Conservation (phyloP, 2,113 vertebrate species). For the Sakesphorus luctuosus region DNA sequence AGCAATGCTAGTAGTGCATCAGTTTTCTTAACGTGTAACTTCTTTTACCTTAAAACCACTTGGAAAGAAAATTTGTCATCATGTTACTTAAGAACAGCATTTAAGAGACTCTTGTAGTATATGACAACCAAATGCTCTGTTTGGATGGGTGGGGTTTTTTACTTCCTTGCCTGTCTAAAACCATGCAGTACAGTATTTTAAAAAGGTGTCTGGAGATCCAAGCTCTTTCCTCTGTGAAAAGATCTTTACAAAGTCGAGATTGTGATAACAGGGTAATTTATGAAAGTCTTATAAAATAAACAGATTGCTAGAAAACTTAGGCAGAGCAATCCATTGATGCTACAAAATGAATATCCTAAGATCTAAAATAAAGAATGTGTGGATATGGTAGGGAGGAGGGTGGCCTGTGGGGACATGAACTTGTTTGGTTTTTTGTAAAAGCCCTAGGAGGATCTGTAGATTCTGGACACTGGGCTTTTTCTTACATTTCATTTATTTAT, state of each 20-base stretch:
- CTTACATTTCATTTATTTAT: not conserved
- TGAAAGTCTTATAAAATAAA: not conserved
- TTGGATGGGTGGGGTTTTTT: not conserved
- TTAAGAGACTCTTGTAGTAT: not conserved
- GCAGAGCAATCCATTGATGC: not conserved
- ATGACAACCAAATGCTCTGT: not conserved
- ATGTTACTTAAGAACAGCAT: not conserved
- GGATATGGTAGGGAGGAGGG: not conserved
- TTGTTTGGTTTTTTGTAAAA: not conserved
- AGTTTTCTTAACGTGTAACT: not conserved
- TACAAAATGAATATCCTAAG: not conserved
- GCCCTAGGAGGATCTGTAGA: not conserved
- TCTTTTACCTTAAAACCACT: not conserved
- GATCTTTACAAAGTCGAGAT: not conserved
- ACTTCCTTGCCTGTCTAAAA: not conserved
- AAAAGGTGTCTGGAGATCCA: not conserved
- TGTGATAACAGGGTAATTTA: not conserved
- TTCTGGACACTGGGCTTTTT: not conserved
- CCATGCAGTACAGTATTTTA: not conserved
- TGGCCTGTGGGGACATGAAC: accelerated
- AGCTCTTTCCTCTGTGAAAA: not conserved
- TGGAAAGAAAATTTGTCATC: not conserved
- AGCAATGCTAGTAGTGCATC: not conserved
- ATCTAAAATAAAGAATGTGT: not conserved
- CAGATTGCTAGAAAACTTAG: not conserved